Conservation (phyloP, 2,113 vertebrate genomes). For the Epinephelus moara region DNA sequence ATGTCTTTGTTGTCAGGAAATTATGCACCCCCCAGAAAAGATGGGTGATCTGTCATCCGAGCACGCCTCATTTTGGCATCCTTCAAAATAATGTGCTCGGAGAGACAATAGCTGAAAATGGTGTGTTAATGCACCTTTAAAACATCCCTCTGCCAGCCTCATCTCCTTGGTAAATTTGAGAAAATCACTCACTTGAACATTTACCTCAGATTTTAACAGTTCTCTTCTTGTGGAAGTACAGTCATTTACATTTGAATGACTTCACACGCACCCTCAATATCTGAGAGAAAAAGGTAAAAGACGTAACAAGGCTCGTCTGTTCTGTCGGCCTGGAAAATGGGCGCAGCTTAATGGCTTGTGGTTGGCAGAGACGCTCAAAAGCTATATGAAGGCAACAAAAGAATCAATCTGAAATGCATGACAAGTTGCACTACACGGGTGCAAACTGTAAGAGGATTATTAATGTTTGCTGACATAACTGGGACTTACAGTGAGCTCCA, state of each 20-base stretch:
- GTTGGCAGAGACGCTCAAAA: slow-evolving; percentile 43
- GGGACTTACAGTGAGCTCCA: slow-evolving; percentile 66
- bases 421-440: slow-evolving; percentile 59
- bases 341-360: slow-evolving; percentile 39
- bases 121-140: slow-evolving; percentile 9
- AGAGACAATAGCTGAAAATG: slow-evolving; percentile 24
- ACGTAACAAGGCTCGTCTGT: slow-evolving; percentile 40
- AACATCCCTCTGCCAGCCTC: slow-evolving; percentile 3
- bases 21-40: neutral
- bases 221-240: neutral
- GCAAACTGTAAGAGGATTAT: slow-evolving; percentile 63
- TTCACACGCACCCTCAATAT: slow-evolving; percentile 4
- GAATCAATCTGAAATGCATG: slow-evolving; percentile 58
- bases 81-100: neutral
- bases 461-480: slow-evolving; percentile 75
- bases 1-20: slow-evolving; percentile 8
- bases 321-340: slow-evolving; percentile 37
- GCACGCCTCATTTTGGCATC: slow-evolving; percentile 12
- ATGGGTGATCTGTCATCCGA: neutral
- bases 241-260: slow-evolving; percentile 44
- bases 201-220: slow-evolving; percentile 14
- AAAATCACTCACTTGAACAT: slow-evolving; percentile 32
- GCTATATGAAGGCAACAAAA: slow-evolving; percentile 59
- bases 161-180: slow-evolving; percentile 26
- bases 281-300: slow-evolving; percentile 20